phyloP scores from a whole-genome alignment of 2,113 vertebrate species.

The Chaetodon auriga region DNA sequence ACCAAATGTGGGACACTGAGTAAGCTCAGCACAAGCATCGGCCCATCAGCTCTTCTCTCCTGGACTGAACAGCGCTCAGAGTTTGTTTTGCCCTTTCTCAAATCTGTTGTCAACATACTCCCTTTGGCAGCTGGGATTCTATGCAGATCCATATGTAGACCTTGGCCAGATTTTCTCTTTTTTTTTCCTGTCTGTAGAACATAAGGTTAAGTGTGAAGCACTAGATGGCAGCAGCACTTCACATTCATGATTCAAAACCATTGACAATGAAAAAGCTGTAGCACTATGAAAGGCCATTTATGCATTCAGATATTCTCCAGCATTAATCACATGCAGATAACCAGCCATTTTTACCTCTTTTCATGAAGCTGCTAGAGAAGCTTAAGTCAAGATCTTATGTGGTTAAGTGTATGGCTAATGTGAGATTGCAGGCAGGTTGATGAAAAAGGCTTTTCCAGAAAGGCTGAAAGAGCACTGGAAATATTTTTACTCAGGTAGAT shows the following conservation, averaged over 20 bases:
- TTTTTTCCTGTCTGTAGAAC: not conserved
- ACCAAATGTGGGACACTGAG: constrained; percentile 4
- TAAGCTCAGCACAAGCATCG: not conserved
- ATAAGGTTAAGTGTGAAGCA: constrained; percentile 33
- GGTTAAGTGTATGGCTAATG: not conserved
- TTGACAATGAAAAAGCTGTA: not conserved
- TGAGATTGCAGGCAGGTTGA: not conserved
- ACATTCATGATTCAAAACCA: not conserved
- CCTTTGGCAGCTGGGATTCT: constrained; percentile 7
- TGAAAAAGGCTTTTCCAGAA: not conserved
- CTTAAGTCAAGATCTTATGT: not conserved
- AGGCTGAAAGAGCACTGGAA: not conserved
- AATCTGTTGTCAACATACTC: not conserved
- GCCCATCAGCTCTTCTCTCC: not conserved
- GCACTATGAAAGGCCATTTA: not conserved
- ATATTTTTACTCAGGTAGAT: not conserved
- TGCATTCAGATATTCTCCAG: not conserved
- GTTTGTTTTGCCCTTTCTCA: not conserved
- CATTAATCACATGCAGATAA: constrained; percentile 7
- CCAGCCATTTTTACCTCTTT: not conserved
- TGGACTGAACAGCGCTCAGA: not conserved
- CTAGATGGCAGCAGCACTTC: constrained; percentile 79
- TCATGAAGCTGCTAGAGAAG: not conserved
- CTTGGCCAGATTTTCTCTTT: too few relatives aligned
- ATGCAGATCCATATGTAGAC: not conserved